Evolutionary conservation across 1,140 invertebrate genomes (phyloP), one percentile per base, ranked within the genome.

Genomic region (Palaemon carinicauda): DNA sequence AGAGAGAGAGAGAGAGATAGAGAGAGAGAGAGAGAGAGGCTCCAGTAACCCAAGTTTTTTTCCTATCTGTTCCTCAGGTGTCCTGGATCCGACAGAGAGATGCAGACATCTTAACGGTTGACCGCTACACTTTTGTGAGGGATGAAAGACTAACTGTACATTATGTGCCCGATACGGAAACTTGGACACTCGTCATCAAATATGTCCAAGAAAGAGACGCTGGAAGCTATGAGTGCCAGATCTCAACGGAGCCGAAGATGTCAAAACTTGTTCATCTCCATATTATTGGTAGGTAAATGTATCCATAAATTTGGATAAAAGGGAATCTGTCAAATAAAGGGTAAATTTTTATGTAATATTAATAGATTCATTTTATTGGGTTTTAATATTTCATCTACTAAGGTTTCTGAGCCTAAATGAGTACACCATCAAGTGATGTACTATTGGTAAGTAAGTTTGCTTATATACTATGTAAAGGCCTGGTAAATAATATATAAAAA

Each of bases 181-280:
- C 93, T 56, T 95, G 94, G 94, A 94, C 94, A 24, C 92, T 97
- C 60, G 92, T 94, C 89, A 94, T 96, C 75, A 92, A 93, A 77
- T 93, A 93, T 19, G 93, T 94, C 14, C 93, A 93, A 78, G 91
- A 92, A 88, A 90, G 92, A 15, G 95, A 96, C 91, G 92, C 94
- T 19, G 95, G 95, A 53, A 92, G 93, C 56, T 96, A 96, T 92
- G 95, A 97, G 91, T 97, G 96, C 90, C 95, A 96, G 91, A 93
- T 96, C 90, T 96, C 95, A 91, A 95, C 95, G 1, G 95, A 96
- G 89, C 95, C 95, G 17, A 96, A 95, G 91, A 94, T 95, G 91
- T 96, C 96, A 91, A 95, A 96, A 92, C 94, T 96, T 91, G 95
- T 97, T 90, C 95, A 95, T 90, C 94, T 98, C 88, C 96, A 96